These are phyloP conservation scores for Stegostoma tigrinum DNA, from an alignment of 2,113 vertebrate species.

Conservation along the genomic window DNA sequence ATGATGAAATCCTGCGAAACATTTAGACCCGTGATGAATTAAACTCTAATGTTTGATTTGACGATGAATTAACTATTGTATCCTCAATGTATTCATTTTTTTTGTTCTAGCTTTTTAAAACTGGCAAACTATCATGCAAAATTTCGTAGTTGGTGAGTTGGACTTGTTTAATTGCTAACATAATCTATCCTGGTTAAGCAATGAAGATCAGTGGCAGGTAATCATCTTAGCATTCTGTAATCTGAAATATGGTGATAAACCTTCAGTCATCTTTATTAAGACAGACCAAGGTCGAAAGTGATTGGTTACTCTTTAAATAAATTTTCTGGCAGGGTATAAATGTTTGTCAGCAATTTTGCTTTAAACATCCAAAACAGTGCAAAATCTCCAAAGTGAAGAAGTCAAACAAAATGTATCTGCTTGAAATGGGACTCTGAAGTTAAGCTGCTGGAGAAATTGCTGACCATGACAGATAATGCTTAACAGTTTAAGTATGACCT, in stretches of 20 bases:
- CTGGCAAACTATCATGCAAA: neutral
- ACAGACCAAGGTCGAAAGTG: neutral
- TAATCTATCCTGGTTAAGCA: neutral
- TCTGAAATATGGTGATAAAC: neutral
- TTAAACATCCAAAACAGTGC: neutral
- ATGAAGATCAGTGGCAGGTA: neutral
- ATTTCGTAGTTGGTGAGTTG: neutral
- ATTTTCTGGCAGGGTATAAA: too few relatives aligned
- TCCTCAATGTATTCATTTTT: neutral
- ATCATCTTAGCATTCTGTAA: neutral
- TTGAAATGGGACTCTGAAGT: neutral
- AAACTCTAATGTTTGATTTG: neutral
- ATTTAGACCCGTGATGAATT: neutral
- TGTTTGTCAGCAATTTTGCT: neutral
- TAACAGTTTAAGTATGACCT: neutral
- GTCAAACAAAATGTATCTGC: neutral
- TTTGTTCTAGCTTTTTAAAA: neutral
- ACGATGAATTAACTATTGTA: neutral
- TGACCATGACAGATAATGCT: neutral
- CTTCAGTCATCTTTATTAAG: neutral
- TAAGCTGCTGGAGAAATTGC: neutral
- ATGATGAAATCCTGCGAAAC: neutral
- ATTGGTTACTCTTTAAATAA: neutral
- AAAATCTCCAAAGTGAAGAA: slow-evolving; percentile 8
- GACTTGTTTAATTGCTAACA: neutral